These are phyloP conservation scores for Bovichtus diacanthus DNA, from an alignment of 2,797 vertebrate genomes.

Conservation along the genomic window DNA sequence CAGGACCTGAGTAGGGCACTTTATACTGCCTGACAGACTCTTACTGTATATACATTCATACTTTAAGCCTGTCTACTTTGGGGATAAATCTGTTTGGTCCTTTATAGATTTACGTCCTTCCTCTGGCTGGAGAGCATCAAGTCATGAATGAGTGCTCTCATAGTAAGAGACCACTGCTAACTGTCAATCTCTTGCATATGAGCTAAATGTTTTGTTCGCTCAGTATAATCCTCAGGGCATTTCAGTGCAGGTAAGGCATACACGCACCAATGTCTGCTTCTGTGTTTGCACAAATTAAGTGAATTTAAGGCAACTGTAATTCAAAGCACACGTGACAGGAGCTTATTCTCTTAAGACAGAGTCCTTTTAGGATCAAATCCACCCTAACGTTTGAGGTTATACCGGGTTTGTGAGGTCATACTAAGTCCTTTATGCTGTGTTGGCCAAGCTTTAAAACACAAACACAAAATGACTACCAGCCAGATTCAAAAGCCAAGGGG, in stretches of 20 bases:
- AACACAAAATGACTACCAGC: conserved; percentile 22
- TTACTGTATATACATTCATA: conserved; percentile 61
- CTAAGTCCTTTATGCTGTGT: conserved; percentile 14
- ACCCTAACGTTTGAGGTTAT: conserved; percentile 21
- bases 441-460: conserved; percentile 37
- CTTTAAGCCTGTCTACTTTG: conserved; percentile 58
- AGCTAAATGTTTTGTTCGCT: conserved; percentile 62
- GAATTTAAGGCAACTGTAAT: conserved; percentile 38
- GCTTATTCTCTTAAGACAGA: conserved; percentile 34
- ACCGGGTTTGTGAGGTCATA: conserved; percentile 24
- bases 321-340: conserved; percentile 40
- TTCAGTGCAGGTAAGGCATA: conserved; percentile 48
- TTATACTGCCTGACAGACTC: conserved; percentile 53
- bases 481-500: conserved; percentile 35
- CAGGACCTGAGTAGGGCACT: conserved; percentile 35
- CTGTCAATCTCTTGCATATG: conserved; percentile 47
- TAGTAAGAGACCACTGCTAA: conserved; percentile 29
- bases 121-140: conserved; percentile 60
- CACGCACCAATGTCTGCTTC: conserved; percentile 45
- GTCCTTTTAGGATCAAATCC: conserved; percentile 29
- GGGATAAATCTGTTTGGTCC: conserved; percentile 65
- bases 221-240: conserved; percentile 63
- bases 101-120: conserved; percentile 53
- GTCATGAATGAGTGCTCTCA: conserved; percentile 73
- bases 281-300: conserved; percentile 63